These are phyloP conservation scores for Fragum fragum DNA, from an alignment of 2,888 invertebrate species.

Conservation along the genomic window DNA sequence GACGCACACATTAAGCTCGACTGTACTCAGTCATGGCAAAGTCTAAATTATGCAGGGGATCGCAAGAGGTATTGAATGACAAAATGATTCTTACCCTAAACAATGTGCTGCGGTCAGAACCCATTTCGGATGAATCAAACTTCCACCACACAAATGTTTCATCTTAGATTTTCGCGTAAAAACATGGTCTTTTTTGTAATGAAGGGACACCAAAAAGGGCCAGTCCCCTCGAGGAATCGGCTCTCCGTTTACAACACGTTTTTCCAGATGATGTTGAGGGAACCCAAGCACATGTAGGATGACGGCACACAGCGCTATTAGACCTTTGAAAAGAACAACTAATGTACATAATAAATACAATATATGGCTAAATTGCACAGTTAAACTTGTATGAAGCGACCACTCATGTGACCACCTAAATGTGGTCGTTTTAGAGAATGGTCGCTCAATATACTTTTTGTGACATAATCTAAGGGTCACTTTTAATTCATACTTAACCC, in stretches of 20 bases:
- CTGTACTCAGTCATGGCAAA: too few relatives aligned
- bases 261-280: neutral
- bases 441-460: too few relatives aligned
- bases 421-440: too few relatives aligned
- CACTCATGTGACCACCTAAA: too few relatives aligned
- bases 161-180: slow-evolving; percentile 67
- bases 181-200: slow-evolving; percentile 57
- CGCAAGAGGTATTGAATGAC: too few relatives aligned
- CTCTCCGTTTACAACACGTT: slow-evolving; percentile 66
- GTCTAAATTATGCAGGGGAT: too few relatives aligned
- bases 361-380: too few relatives aligned
- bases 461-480: too few relatives aligned
- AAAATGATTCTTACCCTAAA: slow-evolving; percentile 71
- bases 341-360: too few relatives aligned
- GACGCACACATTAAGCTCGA: too few relatives aligned
- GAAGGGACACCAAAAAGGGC: slow-evolving; percentile 73
- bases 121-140: slow-evolving; percentile 73
- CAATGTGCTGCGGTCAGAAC: slow-evolving; percentile 80
- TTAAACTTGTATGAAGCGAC: too few relatives aligned
- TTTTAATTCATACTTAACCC: too few relatives aligned
- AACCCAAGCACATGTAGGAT: neutral
- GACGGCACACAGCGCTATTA: neutral
- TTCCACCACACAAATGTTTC: slow-evolving; percentile 75
- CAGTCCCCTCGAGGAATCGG: slow-evolving; percentile 64
- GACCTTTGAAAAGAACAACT: neutral